Conservation (phyloP, 2,113 vertebrate genomes). For the Theristicus caerulescens region DNA sequence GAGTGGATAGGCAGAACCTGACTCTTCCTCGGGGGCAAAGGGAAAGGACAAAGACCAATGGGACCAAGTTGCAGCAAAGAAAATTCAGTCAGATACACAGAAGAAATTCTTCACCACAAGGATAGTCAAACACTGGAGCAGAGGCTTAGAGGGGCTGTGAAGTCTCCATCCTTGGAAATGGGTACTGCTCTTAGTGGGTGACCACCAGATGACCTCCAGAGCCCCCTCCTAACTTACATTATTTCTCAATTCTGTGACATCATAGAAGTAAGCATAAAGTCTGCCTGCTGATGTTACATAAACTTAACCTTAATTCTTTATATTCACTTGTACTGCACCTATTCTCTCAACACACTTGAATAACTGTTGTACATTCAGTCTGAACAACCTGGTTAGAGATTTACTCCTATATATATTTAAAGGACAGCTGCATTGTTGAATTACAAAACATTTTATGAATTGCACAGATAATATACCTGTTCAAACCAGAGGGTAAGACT, state of each 20-base stretch:
- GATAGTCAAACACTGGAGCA: neutral
- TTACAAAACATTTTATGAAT: neutral
- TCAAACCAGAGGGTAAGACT: neutral
- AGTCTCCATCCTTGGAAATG: neutral
- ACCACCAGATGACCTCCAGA: neutral
- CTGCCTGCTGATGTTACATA: neutral
- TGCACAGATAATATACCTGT: neutral
- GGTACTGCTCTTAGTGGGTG: neutral
- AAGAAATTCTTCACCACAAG: neutral
- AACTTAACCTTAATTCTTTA: neutral
- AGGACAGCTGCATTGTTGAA: neutral
- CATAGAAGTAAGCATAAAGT: neutral
- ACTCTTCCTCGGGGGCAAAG: neutral
- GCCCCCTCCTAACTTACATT: neutral
- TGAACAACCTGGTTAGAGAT: neutral
- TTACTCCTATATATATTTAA: neutral
- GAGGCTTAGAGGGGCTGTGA: neutral
- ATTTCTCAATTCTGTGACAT: neutral
- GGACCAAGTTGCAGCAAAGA: neutral
- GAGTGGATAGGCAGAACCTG: neutral
- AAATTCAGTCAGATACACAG: neutral
- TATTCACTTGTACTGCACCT: neutral
- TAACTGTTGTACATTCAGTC: neutral
- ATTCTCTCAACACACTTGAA: neutral
- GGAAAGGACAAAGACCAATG: neutral